phyloP scores from a whole-genome alignment of 2,113 vertebrate genomes.

The Buteo buteo region DNA sequence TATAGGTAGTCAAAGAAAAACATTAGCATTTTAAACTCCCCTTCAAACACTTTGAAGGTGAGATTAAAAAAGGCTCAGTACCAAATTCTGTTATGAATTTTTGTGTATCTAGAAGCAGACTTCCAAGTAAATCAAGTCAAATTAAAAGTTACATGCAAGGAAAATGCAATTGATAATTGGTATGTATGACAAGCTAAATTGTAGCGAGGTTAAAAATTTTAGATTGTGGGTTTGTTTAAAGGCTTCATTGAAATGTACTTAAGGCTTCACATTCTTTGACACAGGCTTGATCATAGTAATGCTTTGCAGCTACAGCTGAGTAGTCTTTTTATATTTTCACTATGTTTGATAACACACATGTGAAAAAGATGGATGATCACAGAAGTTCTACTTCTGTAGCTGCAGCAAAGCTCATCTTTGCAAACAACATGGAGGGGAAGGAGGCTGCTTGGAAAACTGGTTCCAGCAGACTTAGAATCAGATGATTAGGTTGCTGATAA shows the following conservation, averaged over 20 bases:
- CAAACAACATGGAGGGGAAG: not conserved
- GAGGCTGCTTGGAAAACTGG: not conserved
- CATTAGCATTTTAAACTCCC: not conserved
- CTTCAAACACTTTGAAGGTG: not conserved
- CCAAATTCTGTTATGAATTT: not conserved
- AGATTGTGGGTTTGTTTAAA: not conserved
- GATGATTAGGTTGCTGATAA: not conserved
- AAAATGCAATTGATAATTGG: not conserved
- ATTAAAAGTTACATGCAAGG: not conserved
- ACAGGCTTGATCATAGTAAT: not conserved
- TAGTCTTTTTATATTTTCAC: not conserved
- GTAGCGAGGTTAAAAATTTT: not conserved
- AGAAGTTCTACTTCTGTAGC: not conserved
- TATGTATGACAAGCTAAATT: not conserved
- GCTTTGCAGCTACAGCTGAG: not conserved
- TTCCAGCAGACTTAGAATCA: not conserved
- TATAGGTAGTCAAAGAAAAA: not conserved
- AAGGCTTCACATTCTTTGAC: not conserved
- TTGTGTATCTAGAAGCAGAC: not conserved
- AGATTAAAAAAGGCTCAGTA: not conserved
- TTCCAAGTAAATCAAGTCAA: not conserved
- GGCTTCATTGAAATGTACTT: not conserved
- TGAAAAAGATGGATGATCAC: not conserved
- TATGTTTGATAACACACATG: not conserved
- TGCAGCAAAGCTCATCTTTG: not conserved